Evolutionary conservation across 2,888 invertebrate species (phyloP), one percentile per base, ranked within the genome.

Genomic region (Mycalesis mineus): DNA sequence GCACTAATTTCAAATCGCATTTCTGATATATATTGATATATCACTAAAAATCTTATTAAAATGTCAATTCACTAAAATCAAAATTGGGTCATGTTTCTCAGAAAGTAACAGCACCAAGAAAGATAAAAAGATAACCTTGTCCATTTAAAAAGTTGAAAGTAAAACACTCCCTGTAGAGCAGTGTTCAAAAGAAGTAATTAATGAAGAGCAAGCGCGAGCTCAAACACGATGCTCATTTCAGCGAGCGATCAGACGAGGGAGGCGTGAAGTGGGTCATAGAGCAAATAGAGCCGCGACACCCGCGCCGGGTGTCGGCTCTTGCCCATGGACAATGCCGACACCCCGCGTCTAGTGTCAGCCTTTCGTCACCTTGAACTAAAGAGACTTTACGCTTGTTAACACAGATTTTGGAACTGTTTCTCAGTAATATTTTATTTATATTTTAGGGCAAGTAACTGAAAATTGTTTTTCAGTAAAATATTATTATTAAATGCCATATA

Each of bases 311-410:
- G 22, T 49, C 33, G 53, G 47, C 33, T 4, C 29, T n/a, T 7
- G 8, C 15, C n/a, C 13, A 28, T 37, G 28, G 11, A 44, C 28
- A 50, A 50, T 39, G 13, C 17, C 13, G 28, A 22, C 11, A 36
- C 11, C 15, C 9, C 50, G 41, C n/a, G 7, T 9, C 8, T 22
- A 8, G 54, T n/a, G n/a, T n/a, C 49, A 48, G 22, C 11, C 28
- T 28, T 2, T 42, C 48, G 39, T 53, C 58, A 55, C 58, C 58
- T 58, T 58, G 58, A 58, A 58, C 45, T 58, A 50, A 50, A 50
- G 55, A 33, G 40, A 9, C 13, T 45, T 39, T 39, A 29, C 50
- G 11, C 28, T 40, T 15, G 40, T 55, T 55, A 58, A 45, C 33
- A 44, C 28, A 29, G 49, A 29, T 49, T 49, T 57, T 45, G 22